Conservation (phyloP, 2,113 vertebrate species). For the Elachura formosa region DNA sequence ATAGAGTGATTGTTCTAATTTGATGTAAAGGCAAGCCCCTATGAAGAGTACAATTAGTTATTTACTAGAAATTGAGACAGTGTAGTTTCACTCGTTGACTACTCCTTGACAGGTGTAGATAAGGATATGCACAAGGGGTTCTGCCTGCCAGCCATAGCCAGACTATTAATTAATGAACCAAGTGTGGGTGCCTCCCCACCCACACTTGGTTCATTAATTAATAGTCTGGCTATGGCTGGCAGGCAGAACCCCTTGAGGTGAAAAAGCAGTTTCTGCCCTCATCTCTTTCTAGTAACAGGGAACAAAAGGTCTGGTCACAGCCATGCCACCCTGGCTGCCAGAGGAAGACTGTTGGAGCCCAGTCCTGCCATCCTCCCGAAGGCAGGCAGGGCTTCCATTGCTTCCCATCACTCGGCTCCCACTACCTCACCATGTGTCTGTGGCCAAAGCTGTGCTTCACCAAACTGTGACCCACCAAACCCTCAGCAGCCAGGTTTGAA, state of each 20-base stretch:
- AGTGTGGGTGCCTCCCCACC: constrained; percentile 27
- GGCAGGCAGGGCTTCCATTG: fast-evolving
- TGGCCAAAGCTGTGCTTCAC: fast-evolving
- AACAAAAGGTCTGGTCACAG: neutral
- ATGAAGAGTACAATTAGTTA: neutral
- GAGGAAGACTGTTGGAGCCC: fast-evolving
- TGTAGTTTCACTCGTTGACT: neutral
- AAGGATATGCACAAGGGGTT: neutral
- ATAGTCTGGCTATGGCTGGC: neutral
- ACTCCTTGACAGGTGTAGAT: neutral
- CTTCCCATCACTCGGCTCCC: neutral
- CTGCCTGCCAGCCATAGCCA: too few species aligned
- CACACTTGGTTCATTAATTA: constrained; percentile 33
- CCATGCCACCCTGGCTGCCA: neutral
- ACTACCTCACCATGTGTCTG: fast-evolving
- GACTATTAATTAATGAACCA: too few species aligned
- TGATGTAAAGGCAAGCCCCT: neutral
- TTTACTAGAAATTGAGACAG: constrained; percentile 40
- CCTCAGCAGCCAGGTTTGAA: neutral
- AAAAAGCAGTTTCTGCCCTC: neutral
- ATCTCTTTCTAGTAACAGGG: neutral
- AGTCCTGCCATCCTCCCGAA: neutral
- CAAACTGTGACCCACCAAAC: neutral
- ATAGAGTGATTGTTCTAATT: neutral
- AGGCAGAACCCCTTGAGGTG: neutral